Evolutionary conservation across 2,113 vertebrate species (phyloP).

Genomic region (Oreocharis arfaki): DNA sequence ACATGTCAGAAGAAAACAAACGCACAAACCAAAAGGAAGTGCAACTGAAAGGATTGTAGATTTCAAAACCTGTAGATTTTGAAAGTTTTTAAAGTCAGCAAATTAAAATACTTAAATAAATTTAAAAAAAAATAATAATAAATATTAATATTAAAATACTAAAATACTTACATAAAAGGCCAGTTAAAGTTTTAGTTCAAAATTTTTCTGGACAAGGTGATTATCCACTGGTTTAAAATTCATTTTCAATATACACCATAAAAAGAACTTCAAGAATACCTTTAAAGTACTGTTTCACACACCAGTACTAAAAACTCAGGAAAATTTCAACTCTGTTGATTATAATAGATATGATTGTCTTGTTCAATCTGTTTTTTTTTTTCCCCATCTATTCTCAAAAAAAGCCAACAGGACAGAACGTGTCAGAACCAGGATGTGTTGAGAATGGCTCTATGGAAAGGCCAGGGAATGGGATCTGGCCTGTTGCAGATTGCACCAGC

Average conservation of each 20-base stretch:
- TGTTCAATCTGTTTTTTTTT: neutral
- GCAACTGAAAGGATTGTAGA: rapidly evolving
- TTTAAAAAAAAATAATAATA: too few species aligned
- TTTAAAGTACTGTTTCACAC: neutral
- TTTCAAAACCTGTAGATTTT: neutral
- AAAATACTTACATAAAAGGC: neutral
- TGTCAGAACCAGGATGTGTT: too few species aligned
- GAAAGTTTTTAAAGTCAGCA: neutral
- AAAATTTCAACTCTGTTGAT: neutral
- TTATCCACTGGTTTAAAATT: neutral
- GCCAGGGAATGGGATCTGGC: neutral
- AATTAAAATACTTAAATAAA: neutral
- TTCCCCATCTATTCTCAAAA: neutral
- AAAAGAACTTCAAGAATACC: neutral
- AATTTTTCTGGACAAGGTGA: neutral
- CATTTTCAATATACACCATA: neutral
- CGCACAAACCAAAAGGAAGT: neutral
- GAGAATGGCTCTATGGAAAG: neutral
- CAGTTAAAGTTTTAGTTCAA: neutral
- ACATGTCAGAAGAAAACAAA: neutral
- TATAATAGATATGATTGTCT: neutral
- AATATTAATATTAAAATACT: too few species aligned
- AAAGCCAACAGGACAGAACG: neutral
- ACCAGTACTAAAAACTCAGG: neutral
- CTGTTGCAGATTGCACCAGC: neutral